Conservation (phyloP, 2,888 invertebrate species). For the Digitonthophagus gazella region DNA sequence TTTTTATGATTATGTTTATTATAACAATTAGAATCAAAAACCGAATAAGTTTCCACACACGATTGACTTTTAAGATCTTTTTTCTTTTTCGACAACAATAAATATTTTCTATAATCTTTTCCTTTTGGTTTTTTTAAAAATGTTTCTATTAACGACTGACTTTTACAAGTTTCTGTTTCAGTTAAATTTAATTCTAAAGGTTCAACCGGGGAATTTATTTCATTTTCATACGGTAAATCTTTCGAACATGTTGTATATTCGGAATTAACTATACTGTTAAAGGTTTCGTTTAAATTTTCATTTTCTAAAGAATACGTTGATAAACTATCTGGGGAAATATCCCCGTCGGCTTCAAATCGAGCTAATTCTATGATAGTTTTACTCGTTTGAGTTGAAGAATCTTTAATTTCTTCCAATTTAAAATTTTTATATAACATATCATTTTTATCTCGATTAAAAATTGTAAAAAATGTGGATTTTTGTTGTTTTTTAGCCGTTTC, state of each 20-base stretch:
- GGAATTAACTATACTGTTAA: background rate
- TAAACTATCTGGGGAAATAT: conserved; percentile 45
- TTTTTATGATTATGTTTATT: conserved; percentile 13
- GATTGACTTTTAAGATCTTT: conserved; percentile 31
- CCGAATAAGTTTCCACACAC: conserved; percentile 25
- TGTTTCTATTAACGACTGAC: conserved; percentile 7
- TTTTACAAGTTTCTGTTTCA: background rate
- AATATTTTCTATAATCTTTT: background rate
- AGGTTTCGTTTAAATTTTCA: background rate
- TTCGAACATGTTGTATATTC: background rate
- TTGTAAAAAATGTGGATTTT: conserved; percentile 1
- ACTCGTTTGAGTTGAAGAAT: conserved; percentile 57
- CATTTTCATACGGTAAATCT: background rate
- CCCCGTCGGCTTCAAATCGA: conserved; percentile 38
- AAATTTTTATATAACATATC: conserved; percentile 26
- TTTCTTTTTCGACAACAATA: no score
- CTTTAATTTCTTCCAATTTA: conserved; percentile 25
- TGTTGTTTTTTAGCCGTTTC: background rate
- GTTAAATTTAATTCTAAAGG: conserved; percentile 5
- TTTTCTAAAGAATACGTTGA: conserved; percentile 17
- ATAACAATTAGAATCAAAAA: no score
- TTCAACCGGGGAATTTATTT: background rate
- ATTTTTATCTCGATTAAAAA: conserved; percentile 12
- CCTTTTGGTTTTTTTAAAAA: conserved; percentile 11
- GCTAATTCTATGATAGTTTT: conserved; percentile 58